phyloP scores from a whole-genome alignment of 2,113 vertebrate genomes.

The Pyxicephalus adspersus region DNA sequence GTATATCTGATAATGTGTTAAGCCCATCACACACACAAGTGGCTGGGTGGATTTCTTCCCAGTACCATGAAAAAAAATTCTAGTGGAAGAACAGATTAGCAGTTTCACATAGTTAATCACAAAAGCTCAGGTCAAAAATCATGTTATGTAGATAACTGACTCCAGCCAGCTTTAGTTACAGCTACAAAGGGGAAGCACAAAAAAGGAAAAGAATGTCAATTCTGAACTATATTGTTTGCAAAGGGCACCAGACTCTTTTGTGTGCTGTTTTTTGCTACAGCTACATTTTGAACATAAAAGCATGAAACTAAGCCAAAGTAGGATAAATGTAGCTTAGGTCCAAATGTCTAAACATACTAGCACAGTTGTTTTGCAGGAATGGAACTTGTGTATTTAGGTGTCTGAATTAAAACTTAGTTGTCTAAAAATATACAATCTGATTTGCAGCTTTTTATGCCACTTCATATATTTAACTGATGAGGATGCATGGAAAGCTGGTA shows the following conservation, averaged over 20 bases:
- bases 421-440: too few relatives aligned
- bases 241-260: conserved; percentile 52
- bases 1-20: conserved; percentile 45
- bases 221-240: conserved; percentile 65
- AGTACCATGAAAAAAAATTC: conserved; percentile 32
- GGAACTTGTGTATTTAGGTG: too few relatives aligned
- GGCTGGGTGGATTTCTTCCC: conserved; percentile 19
- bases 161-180: conserved; percentile 68
- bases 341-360: too few relatives aligned
- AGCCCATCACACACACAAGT: conserved; percentile 39
- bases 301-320: neutral
- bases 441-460: too few relatives aligned
- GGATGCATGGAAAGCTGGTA: too few relatives aligned
- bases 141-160: conserved; percentile 66
- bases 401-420: too few relatives aligned
- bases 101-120: conserved; percentile 66
- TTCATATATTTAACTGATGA: too few relatives aligned
- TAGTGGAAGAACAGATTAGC: conserved; percentile 25
- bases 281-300: neutral
- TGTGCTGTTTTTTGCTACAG: conserved; percentile 29
- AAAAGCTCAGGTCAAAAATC: conserved; percentile 72
- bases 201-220: conserved; percentile 69
- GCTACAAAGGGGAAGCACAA: conserved; percentile 63
- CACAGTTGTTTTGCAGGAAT: too few relatives aligned
- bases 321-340: too few relatives aligned